phyloP scores from a whole-genome alignment of 2,888 invertebrate genomes.

The Tetrapedia diversipes region DNA sequence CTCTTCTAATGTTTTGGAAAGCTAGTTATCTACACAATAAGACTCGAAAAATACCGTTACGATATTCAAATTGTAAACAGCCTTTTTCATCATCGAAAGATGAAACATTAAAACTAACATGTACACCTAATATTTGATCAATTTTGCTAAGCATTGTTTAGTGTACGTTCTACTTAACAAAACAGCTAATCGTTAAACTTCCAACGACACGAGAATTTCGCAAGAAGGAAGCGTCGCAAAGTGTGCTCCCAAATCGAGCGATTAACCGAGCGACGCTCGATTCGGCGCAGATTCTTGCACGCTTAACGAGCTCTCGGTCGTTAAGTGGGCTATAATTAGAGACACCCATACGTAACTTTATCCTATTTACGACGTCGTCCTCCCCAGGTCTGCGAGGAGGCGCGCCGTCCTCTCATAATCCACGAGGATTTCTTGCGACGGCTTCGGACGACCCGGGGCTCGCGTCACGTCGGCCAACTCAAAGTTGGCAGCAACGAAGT shows the following conservation, averaged over 20 bases:
- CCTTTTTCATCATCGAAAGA: too few species aligned
- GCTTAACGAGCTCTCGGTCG: conserved; percentile 6
- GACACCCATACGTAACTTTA: conserved; percentile 53
- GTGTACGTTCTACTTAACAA: too few species aligned
- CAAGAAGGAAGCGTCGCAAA: background rate
- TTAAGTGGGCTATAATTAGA: conserved; percentile 30
- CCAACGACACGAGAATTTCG: background rate
- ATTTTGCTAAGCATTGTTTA: too few species aligned
- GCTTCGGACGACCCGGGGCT: conserved; percentile 45
- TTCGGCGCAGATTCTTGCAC: conserved; percentile 1
- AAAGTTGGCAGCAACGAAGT: conserved; percentile 65
- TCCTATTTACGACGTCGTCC: conserved; percentile 37
- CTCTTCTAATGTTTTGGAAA: too few species aligned
- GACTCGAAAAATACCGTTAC: too few species aligned
- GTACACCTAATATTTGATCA: too few species aligned
- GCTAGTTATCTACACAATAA: too few species aligned
- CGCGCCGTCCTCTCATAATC: conserved; percentile 61
- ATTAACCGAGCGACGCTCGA: too few species aligned
- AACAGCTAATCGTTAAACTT: too few species aligned
- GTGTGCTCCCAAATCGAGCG: background rate
- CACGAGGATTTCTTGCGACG: conserved; percentile 57
- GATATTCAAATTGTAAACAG: too few species aligned
- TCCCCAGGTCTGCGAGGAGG: conserved; percentile 31
- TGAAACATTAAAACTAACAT: too few species aligned
- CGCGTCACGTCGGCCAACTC: conserved; percentile 60